A percentile compares a stretch with the other conserved stretches of the same genome.
Evolutionary conservation across 1,140 invertebrate species (phyloP).

Genomic region (Diabrotica virgifera): DNA sequence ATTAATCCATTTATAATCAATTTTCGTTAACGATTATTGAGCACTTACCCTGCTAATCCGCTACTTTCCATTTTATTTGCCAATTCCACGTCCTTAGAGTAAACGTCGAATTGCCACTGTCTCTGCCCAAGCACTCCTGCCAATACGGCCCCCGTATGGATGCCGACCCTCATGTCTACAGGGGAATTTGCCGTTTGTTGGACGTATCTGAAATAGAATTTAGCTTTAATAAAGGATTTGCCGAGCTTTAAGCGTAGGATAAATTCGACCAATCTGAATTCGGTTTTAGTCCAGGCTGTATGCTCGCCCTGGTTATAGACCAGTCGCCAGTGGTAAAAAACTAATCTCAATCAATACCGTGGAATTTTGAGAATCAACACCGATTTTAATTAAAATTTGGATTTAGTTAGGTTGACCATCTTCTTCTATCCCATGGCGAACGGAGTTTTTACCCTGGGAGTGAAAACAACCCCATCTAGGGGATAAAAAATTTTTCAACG

Average conservation of each 20-base stretch:
- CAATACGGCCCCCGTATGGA: slow-evolving; percentile 93
- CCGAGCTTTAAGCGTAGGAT: neutral
- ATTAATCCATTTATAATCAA: too few species aligned
- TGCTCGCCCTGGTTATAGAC: too few species aligned
- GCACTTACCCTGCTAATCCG: slow-evolving; percentile 87
- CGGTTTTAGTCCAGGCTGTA: too few species aligned
- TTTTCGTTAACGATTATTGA: neutral
- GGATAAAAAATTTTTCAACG: too few species aligned
- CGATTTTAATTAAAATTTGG: too few species aligned
- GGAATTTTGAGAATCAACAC: too few species aligned
- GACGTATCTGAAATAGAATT: slow-evolving; percentile 68
- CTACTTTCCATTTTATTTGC: slow-evolving; percentile 99
- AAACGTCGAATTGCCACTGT: slow-evolving; percentile 99
- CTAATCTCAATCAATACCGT: too few species aligned
- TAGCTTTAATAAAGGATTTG: neutral
- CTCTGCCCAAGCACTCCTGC: slow-evolving; percentile 93
- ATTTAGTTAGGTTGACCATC: too few species aligned
- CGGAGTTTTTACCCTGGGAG: too few species aligned
- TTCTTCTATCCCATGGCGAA: too few species aligned
- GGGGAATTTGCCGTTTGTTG: slow-evolving; percentile 91
- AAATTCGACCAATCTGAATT: neutral
- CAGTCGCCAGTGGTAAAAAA: too few species aligned
- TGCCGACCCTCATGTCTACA: slow-evolving; percentile 97
- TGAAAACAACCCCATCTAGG: too few species aligned
- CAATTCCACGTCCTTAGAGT: slow-evolving; percentile 93